phyloP scores from a whole-genome alignment of 2,113 vertebrate genomes.

The Pithys albifrons region DNA sequence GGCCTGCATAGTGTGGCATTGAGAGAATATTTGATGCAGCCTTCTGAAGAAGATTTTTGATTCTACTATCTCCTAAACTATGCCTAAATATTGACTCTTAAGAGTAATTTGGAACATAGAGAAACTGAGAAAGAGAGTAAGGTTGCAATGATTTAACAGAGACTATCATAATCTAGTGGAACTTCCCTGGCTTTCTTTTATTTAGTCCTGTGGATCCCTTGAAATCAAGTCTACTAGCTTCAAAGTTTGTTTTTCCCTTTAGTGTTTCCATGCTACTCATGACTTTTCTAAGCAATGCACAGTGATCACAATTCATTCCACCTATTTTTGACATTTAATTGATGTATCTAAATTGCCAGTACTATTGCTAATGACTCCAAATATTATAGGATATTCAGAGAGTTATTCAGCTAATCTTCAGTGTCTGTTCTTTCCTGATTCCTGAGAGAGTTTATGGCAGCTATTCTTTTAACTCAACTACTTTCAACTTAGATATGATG shows the following conservation, averaged over 20 bases:
- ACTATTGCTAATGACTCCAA: fast-evolving
- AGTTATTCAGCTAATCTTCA: background rate
- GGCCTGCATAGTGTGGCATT: fast-evolving
- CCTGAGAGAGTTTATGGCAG: background rate
- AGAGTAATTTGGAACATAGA: background rate
- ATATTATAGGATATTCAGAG: background rate
- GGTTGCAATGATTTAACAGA: fast-evolving
- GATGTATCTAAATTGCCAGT: background rate
- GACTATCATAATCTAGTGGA: background rate
- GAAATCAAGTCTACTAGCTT: background rate
- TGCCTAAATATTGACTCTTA: background rate
- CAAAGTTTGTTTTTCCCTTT: background rate
- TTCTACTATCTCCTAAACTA: background rate
- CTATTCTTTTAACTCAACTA: background rate
- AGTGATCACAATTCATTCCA: background rate
- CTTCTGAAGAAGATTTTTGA: background rate
- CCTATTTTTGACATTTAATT: background rate
- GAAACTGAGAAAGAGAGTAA: background rate
- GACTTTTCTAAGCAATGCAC: background rate
- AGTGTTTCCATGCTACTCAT: background rate
- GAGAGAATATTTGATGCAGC: background rate
- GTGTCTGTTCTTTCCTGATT: background rate
- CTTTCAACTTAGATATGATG: background rate
- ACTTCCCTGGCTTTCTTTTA: background rate
- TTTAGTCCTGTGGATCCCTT: background rate